Conservation (phyloP, 2,888 invertebrate species). For the Hyposoter dolosus region DNA sequence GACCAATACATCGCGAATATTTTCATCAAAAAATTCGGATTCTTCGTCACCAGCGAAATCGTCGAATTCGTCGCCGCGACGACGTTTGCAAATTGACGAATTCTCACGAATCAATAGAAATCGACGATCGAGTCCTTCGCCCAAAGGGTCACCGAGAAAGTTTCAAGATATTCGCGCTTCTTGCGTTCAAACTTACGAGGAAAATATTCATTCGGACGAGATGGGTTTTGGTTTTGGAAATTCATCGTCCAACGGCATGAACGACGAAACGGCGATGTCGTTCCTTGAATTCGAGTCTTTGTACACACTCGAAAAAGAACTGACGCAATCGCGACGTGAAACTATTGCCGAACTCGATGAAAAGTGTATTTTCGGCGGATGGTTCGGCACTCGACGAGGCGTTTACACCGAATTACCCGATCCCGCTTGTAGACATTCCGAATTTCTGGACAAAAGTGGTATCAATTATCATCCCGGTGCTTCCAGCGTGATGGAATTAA, state of each 20-base stretch:
- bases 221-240: conserved; percentile 75
- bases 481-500: conserved; percentile 11
- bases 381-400: conserved; percentile 76
- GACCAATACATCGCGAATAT: conserved; percentile 36
- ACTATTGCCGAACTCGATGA: conserved; percentile 75
- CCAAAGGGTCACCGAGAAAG: conserved; percentile 73
- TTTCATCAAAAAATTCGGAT: conserved; percentile 49
- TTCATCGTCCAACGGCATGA: conserved; percentile 64
- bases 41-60: conserved; percentile 61
- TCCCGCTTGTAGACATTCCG: conserved; percentile 72
- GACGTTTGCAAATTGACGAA: conserved; percentile 64
- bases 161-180: conserved; percentile 67
- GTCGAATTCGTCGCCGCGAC: conserved; percentile 64
- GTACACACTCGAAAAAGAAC: conserved; percentile 79
- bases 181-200: conserved; percentile 69
- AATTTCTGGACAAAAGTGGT: conserved; percentile 54
- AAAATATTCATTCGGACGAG: conserved; percentile 71
- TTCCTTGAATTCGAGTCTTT: conserved; percentile 80
- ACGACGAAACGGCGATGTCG: conserved; percentile 74
- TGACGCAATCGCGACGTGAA: conserved; percentile 75
- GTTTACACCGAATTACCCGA: conserved; percentile 80
- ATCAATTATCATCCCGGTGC: conserved; percentile 18
- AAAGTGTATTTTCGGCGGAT: conserved; percentile 75
- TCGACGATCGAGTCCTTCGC: conserved; percentile 66
- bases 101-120: conserved; percentile 58